These are phyloP conservation scores for Ptychadena robeensis DNA, from an alignment of 2,797 vertebrate species.

Conservation along the genomic window DNA sequence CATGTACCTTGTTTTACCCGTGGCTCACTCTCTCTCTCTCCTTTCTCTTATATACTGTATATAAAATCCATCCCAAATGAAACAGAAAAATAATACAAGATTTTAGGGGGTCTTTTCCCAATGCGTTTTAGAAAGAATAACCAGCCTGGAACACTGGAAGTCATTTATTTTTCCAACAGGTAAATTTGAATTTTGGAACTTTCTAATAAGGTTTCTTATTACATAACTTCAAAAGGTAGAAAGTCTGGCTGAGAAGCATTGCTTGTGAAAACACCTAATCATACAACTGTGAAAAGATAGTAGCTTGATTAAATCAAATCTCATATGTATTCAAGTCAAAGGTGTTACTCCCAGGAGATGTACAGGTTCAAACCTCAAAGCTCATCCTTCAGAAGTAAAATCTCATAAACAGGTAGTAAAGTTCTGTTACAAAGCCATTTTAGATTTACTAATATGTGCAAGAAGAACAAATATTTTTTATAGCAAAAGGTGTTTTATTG, in stretches of 20 bases:
- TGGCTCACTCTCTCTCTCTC: too few relatives aligned
- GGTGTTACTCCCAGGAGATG: not conserved
- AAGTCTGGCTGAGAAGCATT: not conserved
- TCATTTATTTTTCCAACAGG: not conserved
- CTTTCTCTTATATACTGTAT: too few relatives aligned
- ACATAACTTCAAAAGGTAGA: constrained; percentile 12
- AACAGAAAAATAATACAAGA: too few relatives aligned
- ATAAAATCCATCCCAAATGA: not conserved
- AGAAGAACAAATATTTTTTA: constrained; percentile 19
- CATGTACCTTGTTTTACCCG: too few relatives aligned
- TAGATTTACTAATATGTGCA: constrained; percentile 11
- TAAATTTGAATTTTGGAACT: not conserved
- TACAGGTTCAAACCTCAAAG: constrained; percentile 32
- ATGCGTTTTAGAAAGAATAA: too few relatives aligned
- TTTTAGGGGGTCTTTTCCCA: too few relatives aligned
- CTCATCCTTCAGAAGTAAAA: constrained; percentile 30
- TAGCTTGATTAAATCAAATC: constrained; percentile 25
- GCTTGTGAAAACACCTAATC: constrained; percentile 26
- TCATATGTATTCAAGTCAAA: constrained; percentile 22
- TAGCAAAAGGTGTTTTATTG: constrained; percentile 32
- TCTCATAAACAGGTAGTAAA: constrained; percentile 34
- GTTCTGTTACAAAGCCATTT: constrained; percentile 17
- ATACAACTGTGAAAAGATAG: constrained; percentile 22
- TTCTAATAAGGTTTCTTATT: not conserved
- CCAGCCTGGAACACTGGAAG: not conserved